A percentile compares a stretch with the other conserved stretches of the same genome.
Conservation (phyloP, 2,797 vertebrate species). For the Mormyrops attenuatus region DNA sequence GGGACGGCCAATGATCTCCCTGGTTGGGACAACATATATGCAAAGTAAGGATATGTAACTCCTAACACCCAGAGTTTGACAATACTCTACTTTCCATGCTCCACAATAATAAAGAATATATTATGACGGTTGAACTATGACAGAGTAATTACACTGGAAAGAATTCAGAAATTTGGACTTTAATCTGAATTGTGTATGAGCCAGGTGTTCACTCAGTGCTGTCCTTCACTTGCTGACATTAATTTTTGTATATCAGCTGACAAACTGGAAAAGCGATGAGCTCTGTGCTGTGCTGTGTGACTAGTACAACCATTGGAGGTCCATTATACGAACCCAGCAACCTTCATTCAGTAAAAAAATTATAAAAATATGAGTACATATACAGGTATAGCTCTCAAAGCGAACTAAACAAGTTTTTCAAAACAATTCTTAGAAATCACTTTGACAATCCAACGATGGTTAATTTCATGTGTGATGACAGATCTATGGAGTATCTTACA, state of each 20-base stretch:
- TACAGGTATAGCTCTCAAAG: not conserved
- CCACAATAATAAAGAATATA: not conserved
- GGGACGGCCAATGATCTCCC: not conserved
- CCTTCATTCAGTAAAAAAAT: not conserved
- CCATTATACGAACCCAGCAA: not conserved
- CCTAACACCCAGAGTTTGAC: not conserved
- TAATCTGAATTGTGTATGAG: not conserved
- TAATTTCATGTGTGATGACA: conserved; percentile 18
- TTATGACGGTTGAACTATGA: not conserved
- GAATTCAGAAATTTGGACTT: not conserved
- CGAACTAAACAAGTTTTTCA: not conserved
- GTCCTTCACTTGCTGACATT: not conserved
- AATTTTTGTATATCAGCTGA: not conserved
- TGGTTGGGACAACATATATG: not conserved
- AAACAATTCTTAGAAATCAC: not conserved
- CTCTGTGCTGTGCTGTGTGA: not conserved
- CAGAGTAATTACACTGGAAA: not conserved
- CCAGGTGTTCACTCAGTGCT: not conserved
- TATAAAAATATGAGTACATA: not conserved
- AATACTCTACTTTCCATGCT: not conserved
- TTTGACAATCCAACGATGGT: not conserved
- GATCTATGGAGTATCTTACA: conserved; percentile 16
- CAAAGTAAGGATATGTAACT: not conserved
- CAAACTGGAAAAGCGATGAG: not conserved
- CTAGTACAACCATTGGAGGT: not conserved